These are phyloP conservation scores for Nematostella vectensis DNA, from an alignment of 92 coral and sea anemone genomes.

Conservation along the genomic window DNA sequence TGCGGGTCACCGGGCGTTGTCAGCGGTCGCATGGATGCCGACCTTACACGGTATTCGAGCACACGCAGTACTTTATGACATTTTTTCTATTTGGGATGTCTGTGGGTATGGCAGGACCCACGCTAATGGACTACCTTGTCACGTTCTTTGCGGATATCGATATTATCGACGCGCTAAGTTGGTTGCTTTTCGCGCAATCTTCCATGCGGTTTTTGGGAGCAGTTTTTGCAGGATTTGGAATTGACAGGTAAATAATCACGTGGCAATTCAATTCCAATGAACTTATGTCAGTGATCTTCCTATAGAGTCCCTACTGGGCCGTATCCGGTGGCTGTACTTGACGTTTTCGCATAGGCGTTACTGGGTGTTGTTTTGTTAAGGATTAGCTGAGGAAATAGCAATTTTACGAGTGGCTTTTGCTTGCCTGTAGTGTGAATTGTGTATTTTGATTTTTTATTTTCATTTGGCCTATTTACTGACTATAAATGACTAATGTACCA, in stretches of 20 bases:
- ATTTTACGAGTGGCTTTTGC: no score
- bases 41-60: constrained; percentile 17
- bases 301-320: no score
- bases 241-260: constrained; percentile 61
- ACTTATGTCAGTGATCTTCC: no score
- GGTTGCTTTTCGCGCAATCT: constrained; percentile 82
- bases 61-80: constrained; percentile 53
- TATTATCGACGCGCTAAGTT: constrained; percentile 64
- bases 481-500: no score
- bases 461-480: no score
- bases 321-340: no score
- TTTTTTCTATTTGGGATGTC: constrained; percentile 91
- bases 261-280: no score
- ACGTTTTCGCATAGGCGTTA: no score
- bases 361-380: no score
- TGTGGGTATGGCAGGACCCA: constrained; percentile 86
- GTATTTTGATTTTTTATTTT: no score
- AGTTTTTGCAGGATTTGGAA: constrained; percentile 54
- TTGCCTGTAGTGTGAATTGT: no score
- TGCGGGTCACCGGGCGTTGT: constrained; percentile 8
- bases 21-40: neutral
- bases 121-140: constrained; percentile 64
- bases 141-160: constrained; percentile 51
- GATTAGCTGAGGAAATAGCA: no score
- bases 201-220: constrained; percentile 77